Base-by-base conservation (phyloP, 2,113 vertebrate genomes). In the Seriola quinqueradiata region DNA sequence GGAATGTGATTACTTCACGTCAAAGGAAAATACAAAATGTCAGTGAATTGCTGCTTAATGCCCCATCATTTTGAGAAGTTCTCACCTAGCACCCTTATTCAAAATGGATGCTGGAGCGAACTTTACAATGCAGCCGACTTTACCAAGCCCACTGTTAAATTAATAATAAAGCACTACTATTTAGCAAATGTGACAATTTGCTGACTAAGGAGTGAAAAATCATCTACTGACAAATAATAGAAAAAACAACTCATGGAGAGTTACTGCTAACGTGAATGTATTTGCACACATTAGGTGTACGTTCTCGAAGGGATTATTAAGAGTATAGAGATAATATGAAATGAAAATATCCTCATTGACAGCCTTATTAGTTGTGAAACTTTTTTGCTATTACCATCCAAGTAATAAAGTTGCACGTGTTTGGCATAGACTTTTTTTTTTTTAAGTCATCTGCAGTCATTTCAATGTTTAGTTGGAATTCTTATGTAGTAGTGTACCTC, bases 231-330 rank as follows among this genome's bases (percentile, higher is more conserved):
- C 7, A 54, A 40, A 42, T 17, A 17, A 10, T 28, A 21, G 28
- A 69, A n/a, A 17, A 42, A 25, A 4, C 54, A 69, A 25, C 9
- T 65, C 10, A 21, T 19, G 32, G 34, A 75, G 40, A 64, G 38
- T 67, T 36, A 67, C 69, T 68, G 46, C 72, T 81, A 70, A 87
- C 69, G 74, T 89, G 83, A 94, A 92, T 92, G 84, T 89, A 91
- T 84, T 84, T 84, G 77, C 70, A 79, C 73, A 44, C 25, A 38
- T 72, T 75, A 58, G 23, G 16, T 76, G 21, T 44, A 73, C 0
- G 12, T 71, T 86, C 80, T 82, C 8, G 48, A 74, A 75, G 25
- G 72, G 64, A 63, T 74, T 36, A 68, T 70, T 54, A 52, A 57
- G n/a, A 52, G 4, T 52, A 58, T 67, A 44, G 54, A 52, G 42